Percentiles rank a stretch among this genome's conserved stretches.
These are phyloP conservation scores for Epicauta chinensis DNA, from an alignment of 1,140 invertebrate species.

Conservation along the genomic window DNA sequence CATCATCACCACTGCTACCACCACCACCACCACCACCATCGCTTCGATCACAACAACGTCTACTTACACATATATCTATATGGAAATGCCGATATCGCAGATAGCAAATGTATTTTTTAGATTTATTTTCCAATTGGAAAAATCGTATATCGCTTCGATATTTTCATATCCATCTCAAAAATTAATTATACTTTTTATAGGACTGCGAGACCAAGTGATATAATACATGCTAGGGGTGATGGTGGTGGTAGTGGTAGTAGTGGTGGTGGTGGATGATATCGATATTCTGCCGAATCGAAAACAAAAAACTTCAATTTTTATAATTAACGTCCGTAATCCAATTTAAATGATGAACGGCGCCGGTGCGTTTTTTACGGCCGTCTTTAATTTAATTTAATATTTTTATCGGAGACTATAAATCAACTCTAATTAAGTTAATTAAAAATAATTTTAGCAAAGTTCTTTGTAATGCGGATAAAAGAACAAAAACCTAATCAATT, in stretches of 20 bases:
- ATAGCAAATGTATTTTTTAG: conserved; percentile 33
- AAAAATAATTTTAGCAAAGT: conserved; percentile 42
- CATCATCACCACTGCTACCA: conserved; percentile 2
- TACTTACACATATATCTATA: too few relatives aligned
- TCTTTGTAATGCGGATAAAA: conserved; percentile 33
- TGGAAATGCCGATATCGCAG: conserved; percentile 21
- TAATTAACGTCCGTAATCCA: conserved; percentile 41
- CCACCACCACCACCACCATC: not conserved
- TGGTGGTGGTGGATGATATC: conserved; percentile 17
- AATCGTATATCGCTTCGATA: conserved; percentile 32
- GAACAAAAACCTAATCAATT: conserved; percentile 33
- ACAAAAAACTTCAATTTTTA: conserved; percentile 32
- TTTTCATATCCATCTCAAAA: conserved; percentile 40
- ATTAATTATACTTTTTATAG: conserved; percentile 38
- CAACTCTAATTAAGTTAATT: conserved; percentile 45
- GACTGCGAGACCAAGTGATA: conserved; percentile 2
- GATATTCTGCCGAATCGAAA: conserved; percentile 21
- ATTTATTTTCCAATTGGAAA: conserved; percentile 35
- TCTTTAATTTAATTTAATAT: conserved; percentile 44
- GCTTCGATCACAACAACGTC: too few relatives aligned
- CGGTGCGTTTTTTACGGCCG: conserved; percentile 37
- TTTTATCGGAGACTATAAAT: conserved; percentile 43
- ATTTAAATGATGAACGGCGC: conserved; percentile 39
- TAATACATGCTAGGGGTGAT: not conserved
- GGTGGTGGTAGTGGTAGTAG: not conserved